Conservation (phyloP, 1,140 invertebrate genomes). For the Lepeophtheirus salmonis region DNA sequence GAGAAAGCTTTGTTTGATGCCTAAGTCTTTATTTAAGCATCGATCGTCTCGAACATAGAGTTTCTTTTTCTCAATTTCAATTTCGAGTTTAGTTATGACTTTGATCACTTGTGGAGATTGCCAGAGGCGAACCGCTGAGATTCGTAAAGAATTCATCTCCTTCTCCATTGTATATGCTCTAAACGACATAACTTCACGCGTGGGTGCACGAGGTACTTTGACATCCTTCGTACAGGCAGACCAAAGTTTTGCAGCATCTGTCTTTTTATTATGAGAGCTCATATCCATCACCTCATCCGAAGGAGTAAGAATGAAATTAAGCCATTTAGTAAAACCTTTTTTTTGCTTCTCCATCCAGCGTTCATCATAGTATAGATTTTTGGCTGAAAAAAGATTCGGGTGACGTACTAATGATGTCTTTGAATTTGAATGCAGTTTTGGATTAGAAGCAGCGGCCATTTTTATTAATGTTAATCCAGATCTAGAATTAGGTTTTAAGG, state of each 20-base stretch:
- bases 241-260: constrained; percentile 16
- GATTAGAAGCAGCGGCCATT: not conserved
- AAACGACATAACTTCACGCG: constrained; percentile 31
- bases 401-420: not conserved
- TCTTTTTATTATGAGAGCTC: constrained; percentile 4
- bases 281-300: constrained; percentile 35
- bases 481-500: not conserved
- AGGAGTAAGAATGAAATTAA: constrained; percentile 65
- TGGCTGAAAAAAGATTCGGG: constrained; percentile 23
- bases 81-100: constrained; percentile 29
- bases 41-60: constrained; percentile 30
- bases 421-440: not conserved
- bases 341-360: constrained; percentile 58
- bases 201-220: constrained; percentile 26
- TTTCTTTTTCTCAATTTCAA: constrained; percentile 29
- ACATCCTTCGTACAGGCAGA: constrained; percentile 1
- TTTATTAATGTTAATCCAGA: not conserved
- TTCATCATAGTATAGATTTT: constrained; percentile 52
- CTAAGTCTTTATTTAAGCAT: constrained; percentile 26
- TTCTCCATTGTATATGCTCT: constrained; percentile 29
- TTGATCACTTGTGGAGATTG: constrained; percentile 27
- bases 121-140: constrained; percentile 29
- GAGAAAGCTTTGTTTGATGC: constrained; percentile 57
- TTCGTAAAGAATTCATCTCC: constrained; percentile 29
- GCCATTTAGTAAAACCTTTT: constrained; percentile 59